Base-by-base conservation (phyloP, 2,888 invertebrate genomes). In the Hemithea aestivaria region DNA sequence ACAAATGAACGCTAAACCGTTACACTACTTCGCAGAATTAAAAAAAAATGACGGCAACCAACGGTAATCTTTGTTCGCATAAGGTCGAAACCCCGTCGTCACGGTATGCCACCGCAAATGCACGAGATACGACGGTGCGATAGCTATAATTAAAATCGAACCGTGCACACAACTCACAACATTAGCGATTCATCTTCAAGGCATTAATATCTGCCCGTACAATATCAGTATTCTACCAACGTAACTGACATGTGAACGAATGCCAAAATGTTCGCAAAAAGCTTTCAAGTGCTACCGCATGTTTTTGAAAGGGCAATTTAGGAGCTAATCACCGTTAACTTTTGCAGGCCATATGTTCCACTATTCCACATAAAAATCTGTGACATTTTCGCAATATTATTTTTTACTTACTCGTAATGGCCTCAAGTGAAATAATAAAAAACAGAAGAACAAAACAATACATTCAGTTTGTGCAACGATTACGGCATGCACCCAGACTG, bases 1-100 rank as follows among this genome's bases (percentile, higher is more conserved):
- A 83, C 83, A 84, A 83, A 81, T 76, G 79, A 65, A 72, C 68
- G 65, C 71, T 69, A 73, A 73, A 84, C 85, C 85, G 85, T 85
- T 85, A 85, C 71, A 69, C 53, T 67, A 74, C 71, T 85, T 83
- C 83, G 82, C 73, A 61, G 85, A 85, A 84, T 77, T 70, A 76
- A 81, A 77, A 67, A 73, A 80, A 75, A 77, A 72, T 68, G 66
- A 70, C 69, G 65, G 69, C 54, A 66, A 60, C 59, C 74, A 87
- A 83, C 85, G 81, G 84, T 83, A 81, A 77, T 79, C 74, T 76
- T 71, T 73, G 79, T 75, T 73, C 66, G 66, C 56, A 56, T 73
- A 71, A 74, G 69, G 72, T 68, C 66, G 70, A 68, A 72, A 69
- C 65, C 59, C 66, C 49, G 63, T 51, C 58, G 63, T 62, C 61